phyloP scores from a whole-genome alignment of 2,797 vertebrate species.

The Danio choprae region DNA sequence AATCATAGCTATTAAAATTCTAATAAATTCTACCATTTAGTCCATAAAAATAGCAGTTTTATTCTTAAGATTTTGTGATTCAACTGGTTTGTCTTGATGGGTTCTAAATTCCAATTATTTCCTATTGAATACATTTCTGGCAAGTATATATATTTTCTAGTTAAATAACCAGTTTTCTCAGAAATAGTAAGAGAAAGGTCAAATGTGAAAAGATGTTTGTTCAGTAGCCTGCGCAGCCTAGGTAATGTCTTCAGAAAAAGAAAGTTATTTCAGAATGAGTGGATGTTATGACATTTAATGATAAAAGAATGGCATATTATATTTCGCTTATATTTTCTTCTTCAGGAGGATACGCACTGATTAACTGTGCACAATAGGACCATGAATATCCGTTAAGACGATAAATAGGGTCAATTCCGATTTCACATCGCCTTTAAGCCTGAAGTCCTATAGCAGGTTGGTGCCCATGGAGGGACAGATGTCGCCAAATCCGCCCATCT shows the following conservation, averaged over 20 bases:
- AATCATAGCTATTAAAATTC: too few relatives aligned
- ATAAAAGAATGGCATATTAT: too few relatives aligned
- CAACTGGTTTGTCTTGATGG: neutral
- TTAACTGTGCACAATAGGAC: neutral
- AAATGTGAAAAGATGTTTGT: neutral
- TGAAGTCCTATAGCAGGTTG: constrained; percentile 34
- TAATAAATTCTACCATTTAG: too few relatives aligned
- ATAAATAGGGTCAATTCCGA: constrained; percentile 26
- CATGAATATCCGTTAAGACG: neutral
- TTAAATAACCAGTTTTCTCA: neutral
- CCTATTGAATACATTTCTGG: neutral
- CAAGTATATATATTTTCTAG: neutral
- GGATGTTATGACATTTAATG: neutral
- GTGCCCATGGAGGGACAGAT: constrained; percentile 68
- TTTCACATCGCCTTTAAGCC: constrained; percentile 22
- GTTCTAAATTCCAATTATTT: neutral
- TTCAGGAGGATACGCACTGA: too few relatives aligned
- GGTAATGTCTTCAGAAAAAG: neutral
- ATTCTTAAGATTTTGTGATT: too few relatives aligned
- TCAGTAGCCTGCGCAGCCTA: neutral
- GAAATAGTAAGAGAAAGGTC: neutral
- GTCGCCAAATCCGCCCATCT: constrained; percentile 68
- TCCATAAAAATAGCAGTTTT: too few relatives aligned
- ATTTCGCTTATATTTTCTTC: too few relatives aligned
- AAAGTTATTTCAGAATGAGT: neutral